A percentile compares a stretch with the other conserved stretches of the same genome.
phyloP scores from a whole-genome alignment of 2,797 vertebrate genomes.

The Protosalanx chinensis region DNA sequence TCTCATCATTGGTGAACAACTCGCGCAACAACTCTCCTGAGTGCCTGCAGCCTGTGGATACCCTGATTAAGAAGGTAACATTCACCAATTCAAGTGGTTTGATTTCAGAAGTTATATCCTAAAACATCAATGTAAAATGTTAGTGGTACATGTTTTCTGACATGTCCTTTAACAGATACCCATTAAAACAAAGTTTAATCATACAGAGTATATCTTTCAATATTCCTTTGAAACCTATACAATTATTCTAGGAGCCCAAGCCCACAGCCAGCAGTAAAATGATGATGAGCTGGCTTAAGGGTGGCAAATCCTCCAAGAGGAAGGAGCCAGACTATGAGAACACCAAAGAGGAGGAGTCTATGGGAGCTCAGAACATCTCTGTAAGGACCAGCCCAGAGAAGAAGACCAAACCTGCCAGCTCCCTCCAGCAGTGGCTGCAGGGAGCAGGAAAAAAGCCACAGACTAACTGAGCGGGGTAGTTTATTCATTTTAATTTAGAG shows the following conservation, averaged over 20 bases:
- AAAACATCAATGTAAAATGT: no score
- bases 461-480: conserved; percentile 44
- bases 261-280: conserved; percentile 77
- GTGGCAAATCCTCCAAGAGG: conserved; percentile 72
- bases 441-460: conserved; percentile 72
- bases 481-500: neutral
- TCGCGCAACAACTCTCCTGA: conserved; percentile 81
- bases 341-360: conserved; percentile 53
- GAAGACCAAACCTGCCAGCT: conserved; percentile 47
- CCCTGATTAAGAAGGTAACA: conserved; percentile 73
- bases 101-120: neutral
- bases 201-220: no score
- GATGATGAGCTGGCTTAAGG: conserved; percentile 86
- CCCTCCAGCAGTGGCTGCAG: conserved; percentile 68
- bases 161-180: neutral
- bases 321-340: conserved; percentile 46
- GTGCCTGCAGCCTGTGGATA: conserved; percentile 80
- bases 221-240: neutral
- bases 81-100: neutral
- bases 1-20: conserved; percentile 89
- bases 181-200: neutral
- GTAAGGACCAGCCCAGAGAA: conserved; percentile 58
- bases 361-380: neutral
- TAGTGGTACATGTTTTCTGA: neutral
- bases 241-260: conserved; percentile 68